A percentile compares a stretch with the other conserved stretches of the same genome.
These are phyloP conservation scores for Athetis lepigone DNA, from an alignment of 2,888 invertebrate genomes.

Conservation along the genomic window DNA sequence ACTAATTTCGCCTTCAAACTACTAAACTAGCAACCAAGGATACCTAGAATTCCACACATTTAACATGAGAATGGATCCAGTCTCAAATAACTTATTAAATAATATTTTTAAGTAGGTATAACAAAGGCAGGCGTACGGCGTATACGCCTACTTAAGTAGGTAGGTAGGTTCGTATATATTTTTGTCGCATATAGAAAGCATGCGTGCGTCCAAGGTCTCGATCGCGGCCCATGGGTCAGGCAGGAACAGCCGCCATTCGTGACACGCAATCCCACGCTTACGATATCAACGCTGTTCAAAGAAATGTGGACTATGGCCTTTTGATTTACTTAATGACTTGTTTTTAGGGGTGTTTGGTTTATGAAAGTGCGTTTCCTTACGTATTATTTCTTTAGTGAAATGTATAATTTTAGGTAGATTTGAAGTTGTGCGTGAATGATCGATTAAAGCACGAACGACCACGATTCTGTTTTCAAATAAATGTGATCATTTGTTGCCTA, in stretches of 20 bases:
- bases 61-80: not conserved
- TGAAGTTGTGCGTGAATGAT: not conserved
- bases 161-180: not conserved
- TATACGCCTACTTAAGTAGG: not conserved
- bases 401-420: not conserved
- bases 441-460: not conserved
- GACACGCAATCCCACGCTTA: constrained; percentile 60
- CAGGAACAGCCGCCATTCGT: constrained; percentile 19
- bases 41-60: not conserved
- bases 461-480: not conserved
- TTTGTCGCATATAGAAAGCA: constrained; percentile 39
- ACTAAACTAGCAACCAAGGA: not conserved
- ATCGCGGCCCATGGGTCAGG: constrained; percentile 28
- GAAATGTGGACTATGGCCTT: constrained; percentile 29
- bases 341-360: constrained; percentile 17
- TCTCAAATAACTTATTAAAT: not conserved
- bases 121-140: no score
- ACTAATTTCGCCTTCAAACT: not conserved
- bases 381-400: constrained; percentile 10
- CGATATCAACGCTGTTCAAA: constrained; percentile 24
- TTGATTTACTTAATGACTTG: constrained; percentile 41
- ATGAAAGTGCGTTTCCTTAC: constrained; percentile 1
- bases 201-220: constrained; percentile 50
- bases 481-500: no score
- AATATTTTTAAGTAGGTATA: not conserved